phyloP scores from a whole-genome alignment of 2,888 invertebrate species.

The Oasisia sp. region DNA sequence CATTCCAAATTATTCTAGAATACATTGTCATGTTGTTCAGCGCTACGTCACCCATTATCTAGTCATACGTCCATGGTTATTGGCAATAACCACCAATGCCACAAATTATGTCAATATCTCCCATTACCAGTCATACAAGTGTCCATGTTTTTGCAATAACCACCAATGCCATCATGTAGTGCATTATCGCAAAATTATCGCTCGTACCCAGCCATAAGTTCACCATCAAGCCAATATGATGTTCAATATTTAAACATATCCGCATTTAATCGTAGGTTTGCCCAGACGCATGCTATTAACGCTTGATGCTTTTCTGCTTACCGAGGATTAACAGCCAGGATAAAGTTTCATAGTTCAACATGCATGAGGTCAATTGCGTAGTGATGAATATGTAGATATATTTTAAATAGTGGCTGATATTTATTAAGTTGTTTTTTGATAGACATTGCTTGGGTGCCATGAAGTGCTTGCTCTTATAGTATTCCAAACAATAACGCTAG shows the following conservation, averaged over 20 bases:
- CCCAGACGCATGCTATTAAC: not conserved
- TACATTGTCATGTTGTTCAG: not conserved
- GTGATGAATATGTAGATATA: not conserved
- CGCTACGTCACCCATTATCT: not conserved
- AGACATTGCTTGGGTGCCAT: not conserved
- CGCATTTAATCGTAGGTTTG: not conserved
- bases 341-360: not conserved
- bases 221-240: not conserved
- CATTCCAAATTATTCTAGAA: not conserved
- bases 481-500: not conserved
- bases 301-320: not conserved
- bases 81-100: no score
- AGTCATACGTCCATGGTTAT: no score
- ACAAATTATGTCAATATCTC: no score
- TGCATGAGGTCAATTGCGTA: not conserved
- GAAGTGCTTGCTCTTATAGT: not conserved
- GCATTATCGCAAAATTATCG: not conserved
- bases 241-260: not conserved
- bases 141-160: no score
- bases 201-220: not conserved
- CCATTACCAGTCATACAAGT: not conserved
- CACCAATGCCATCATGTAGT: not conserved
- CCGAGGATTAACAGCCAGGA: not conserved
- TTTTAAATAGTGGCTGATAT: not conserved
- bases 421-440: not conserved